A percentile compares a stretch with the other conserved stretches of the same genome.
These are phyloP conservation scores for Eupithecia insigniata DNA, from an alignment of 2,888 invertebrate genomes.

Conservation along the genomic window DNA sequence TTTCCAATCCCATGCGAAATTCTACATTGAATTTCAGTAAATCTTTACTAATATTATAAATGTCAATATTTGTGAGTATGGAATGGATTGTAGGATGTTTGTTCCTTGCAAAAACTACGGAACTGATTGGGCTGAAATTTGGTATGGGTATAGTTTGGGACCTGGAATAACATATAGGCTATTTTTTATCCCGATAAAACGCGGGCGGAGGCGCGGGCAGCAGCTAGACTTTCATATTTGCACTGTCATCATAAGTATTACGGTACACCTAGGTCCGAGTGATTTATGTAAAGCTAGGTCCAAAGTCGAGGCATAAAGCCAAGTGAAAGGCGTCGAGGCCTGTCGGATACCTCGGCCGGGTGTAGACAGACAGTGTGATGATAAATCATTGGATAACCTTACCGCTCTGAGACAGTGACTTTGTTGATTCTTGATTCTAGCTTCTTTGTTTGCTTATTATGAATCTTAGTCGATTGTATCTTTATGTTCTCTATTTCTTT, in stretches of 20 bases:
- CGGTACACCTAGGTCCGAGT: constrained; percentile 8
- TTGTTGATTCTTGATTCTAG: neutral
- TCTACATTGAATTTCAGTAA: neutral
- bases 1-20: neutral
- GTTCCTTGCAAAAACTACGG: too few species aligned
- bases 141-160: too few species aligned
- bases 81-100: too few species aligned
- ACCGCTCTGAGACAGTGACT: constrained; percentile 3
- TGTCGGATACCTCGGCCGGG: constrained; percentile 39
- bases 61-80: too few species aligned
- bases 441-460: neutral
- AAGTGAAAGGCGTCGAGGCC: constrained; percentile 52
- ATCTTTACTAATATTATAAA: too few species aligned
- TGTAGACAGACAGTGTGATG: constrained; percentile 24
- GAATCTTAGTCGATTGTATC: neutral
- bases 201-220: too few species aligned
- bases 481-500: neutral
- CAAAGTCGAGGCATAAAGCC: constrained; percentile 46
- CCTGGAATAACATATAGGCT: too few species aligned
- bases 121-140: too few species aligned
- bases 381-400: constrained; percentile 22
- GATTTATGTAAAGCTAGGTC: constrained; percentile 47
- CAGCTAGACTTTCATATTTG: too few species aligned
- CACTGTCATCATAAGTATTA: neutral
- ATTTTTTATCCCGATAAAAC: too few species aligned